Base-by-base conservation (phyloP, 2,113 vertebrate genomes). In the Xyrauchen texanus region DNA sequence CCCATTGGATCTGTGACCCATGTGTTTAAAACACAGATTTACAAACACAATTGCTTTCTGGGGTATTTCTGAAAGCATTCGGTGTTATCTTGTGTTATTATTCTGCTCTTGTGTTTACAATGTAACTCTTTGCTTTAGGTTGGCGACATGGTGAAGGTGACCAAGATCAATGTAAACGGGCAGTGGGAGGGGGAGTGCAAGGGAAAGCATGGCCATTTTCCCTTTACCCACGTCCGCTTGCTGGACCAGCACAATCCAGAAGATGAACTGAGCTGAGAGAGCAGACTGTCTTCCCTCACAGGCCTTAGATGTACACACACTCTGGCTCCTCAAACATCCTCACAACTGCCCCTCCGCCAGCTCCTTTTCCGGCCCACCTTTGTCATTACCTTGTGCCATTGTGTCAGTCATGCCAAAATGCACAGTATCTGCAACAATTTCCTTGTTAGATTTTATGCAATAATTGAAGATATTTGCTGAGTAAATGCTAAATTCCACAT, bases 151-250 rank as follows among this genome's bases (percentile, higher is more conserved):
- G 97, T 99, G 79, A 97, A 95, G 91, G 97, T 99, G 93, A 99
- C 97, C 88, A 98, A 99, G 94, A 98, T 98, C 92, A 98, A 99
- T 72, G 87, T 99, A 89, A 98, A 95, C 68, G 97, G 96, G 91
- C 97, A 99, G 85, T 99, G 97, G 97, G 97, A 99, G 93, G 97
- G 97, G 71, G 97, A 99, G 87, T 99, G 96, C 84, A 97, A 97
- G 6, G 96, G 95, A 88, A 96, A 96, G 82, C 92, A 91, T 7
- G 97, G 96, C 82, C 97, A 99, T 91, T 99, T 99, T 85, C 96
- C 97, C 83, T 99, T 99, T 93, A 99, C 97, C 46, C 97, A 99
- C 45, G 95, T 98, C 51, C 95, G 94, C 81, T 94, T 99, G 91
- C 92, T 99, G 93, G 96, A 98, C 89, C 96, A 94, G 94, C 95